Evolutionary conservation across 2,113 vertebrate genomes (phyloP).

Genomic region (Fregata magnificens): DNA sequence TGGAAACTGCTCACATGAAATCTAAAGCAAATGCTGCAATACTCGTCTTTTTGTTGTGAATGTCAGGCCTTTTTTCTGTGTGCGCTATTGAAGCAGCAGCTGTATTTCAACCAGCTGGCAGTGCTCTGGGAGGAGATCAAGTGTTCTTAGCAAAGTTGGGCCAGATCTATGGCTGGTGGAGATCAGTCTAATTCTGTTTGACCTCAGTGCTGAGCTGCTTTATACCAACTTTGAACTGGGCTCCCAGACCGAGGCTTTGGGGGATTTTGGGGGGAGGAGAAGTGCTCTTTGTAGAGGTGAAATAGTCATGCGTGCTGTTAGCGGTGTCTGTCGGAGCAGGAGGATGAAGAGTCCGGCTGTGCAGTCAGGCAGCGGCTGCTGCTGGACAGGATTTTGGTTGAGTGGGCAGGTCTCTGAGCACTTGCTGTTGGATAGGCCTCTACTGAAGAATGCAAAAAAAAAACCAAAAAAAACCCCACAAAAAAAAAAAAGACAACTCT

Average conservation of each 20-base stretch:
- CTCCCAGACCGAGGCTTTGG: not conserved
- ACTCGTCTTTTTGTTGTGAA: not conserved
- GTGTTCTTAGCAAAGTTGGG: not conserved
- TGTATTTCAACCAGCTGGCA: conserved; percentile 43
- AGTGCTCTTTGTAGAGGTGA: not conserved
- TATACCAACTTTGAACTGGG: not conserved
- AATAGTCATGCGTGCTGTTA: not conserved
- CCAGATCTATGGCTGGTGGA: not conserved
- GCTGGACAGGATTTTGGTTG: not conserved
- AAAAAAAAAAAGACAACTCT: too few relatives aligned
- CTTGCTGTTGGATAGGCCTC: not conserved
- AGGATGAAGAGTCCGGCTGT: not conserved
- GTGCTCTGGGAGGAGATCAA: not conserved
- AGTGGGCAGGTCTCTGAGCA: not conserved
- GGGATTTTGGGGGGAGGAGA: not conserved
- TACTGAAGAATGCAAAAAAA: not conserved
- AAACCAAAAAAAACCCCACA: too few relatives aligned
- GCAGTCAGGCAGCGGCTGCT: not conserved
- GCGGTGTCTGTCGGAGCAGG: not conserved
- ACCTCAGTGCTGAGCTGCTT: not conserved
- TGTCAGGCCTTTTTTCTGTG: not conserved
- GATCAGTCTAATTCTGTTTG: not conserved
- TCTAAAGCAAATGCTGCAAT: not conserved
- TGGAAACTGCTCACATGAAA: not conserved
- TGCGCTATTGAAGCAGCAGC: conserved; percentile 8